Conservation (phyloP, 2,888 invertebrate species). For the Xestoiulus laeticollis region DNA sequence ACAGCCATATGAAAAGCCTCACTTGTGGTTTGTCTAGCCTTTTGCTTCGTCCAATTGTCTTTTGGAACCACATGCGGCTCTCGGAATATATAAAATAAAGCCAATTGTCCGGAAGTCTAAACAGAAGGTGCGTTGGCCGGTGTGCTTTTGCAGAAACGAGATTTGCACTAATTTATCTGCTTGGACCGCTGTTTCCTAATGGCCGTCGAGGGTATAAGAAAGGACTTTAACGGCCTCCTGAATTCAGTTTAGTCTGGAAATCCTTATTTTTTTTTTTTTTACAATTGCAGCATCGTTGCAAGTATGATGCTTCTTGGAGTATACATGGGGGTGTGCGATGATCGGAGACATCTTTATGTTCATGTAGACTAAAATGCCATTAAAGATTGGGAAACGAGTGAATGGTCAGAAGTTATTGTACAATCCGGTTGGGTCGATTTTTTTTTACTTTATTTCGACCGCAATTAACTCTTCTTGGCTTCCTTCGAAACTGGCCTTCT, state of each 20-base stretch:
- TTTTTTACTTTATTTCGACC: conserved; percentile 32
- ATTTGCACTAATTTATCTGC: conserved; percentile 29
- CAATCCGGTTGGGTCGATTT: not conserved
- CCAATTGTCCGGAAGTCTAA: not conserved
- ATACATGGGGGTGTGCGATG: not conserved
- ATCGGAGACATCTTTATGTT: conserved; percentile 18
- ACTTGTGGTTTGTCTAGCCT: conserved; percentile 23
- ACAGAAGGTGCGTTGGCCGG: not conserved
- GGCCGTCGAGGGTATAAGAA: not conserved
- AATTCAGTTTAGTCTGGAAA: not conserved
- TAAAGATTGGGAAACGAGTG: conserved; percentile 31
- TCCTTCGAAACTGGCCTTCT: conserved; percentile 7
- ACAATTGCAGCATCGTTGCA: not conserved
- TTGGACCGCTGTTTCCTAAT: not conserved
- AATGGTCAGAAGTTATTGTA: conserved; percentile 39
- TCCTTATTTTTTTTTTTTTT: not conserved
- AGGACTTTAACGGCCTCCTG: conserved; percentile 8
- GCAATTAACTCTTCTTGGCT: conserved; percentile 20
- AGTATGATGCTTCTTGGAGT: not conserved
- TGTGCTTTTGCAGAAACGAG: not conserved
- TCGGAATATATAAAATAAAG: not conserved
- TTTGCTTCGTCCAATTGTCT: not conserved
- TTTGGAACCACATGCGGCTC: not conserved
- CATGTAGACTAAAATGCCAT: conserved; percentile 30
- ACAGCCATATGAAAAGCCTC: not conserved